Conservation (phyloP, 2,113 vertebrate species). For the Tychaedon coryphoeus region DNA sequence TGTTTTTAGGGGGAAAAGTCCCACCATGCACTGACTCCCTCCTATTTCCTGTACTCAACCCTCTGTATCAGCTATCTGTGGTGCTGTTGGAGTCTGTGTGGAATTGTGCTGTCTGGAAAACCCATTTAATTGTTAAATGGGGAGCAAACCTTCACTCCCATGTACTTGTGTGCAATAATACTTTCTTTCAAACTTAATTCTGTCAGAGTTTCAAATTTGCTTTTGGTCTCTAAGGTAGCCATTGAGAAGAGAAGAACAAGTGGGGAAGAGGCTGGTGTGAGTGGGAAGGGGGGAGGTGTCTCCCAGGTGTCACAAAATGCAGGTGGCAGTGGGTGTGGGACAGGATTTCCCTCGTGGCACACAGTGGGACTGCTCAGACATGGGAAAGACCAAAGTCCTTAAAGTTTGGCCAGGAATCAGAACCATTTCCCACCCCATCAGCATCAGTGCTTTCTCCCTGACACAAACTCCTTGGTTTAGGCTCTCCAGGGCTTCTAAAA, state of each 20-base stretch:
- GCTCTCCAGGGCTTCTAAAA: background rate
- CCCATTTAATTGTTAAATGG: background rate
- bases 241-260: background rate
- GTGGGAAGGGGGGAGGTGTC: background rate
- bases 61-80: background rate
- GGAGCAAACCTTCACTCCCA: background rate
- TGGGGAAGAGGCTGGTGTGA: background rate
- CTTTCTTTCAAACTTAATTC: background rate
- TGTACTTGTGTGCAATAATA: background rate
- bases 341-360: background rate
- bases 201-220: background rate
- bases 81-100: background rate
- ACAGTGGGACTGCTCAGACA: background rate
- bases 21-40: background rate
- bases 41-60: background rate
- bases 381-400: background rate
- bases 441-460: background rate
- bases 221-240: background rate
- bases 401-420: background rate
- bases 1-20: background rate
- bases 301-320: accelerated
- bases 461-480: background rate
- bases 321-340: background rate
- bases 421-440: background rate
- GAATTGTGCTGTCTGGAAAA: background rate